Base-by-base conservation (phyloP, 2,888 invertebrate species). In the Diplazon laetatorius region DNA sequence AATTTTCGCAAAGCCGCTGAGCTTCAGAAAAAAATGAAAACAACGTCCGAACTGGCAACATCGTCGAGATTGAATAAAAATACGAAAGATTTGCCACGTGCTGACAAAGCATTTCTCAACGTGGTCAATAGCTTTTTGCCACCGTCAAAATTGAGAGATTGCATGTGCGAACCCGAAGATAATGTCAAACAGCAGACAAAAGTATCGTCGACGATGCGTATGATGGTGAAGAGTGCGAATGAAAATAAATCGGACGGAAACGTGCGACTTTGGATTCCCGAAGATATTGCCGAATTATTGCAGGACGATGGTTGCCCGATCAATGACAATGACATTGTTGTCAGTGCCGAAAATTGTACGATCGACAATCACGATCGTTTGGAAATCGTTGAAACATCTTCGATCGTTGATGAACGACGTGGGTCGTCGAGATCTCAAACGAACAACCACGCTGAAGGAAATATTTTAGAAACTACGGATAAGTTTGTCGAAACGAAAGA, bases 251-350 rank as follows among this genome's bases (percentile, higher is more conserved):
- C 35, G 2, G 55, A 71, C 9, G 48, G 35, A 48, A 22, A 30
- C 0, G 3, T 59, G 16, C 44, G 62, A 16, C 10, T 71, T n/a
- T 55, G 52, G 10, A 50, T 78, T 12, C 55, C 74, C 16, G 22
- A 75, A 6, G 37, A 46, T 8, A 12, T 78, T 14, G 42, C 75
- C 10, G 18, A 70, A n/a, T n/a, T 55, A 2, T 66, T 78, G 30
- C 63, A 46, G n/a, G 18, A 16, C 50, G 25, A 14, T 2, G 22
- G 3, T 3, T 8, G n/a, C 10, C 59, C 52, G 14, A 14, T 20
- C 37, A 22, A 25, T n/a, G 25, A 20, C 8, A 10, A 16, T 12
- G 20, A 25, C 30, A n/a, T n/a, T n/a, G n/a, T n/a, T n/a, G n/a
- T n/a, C n/a, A n/a, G n/a, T n/a, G n/a, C n/a, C 14, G 62, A 62